Evolutionary conservation across 2,888 invertebrate species (phyloP).

Genomic region (Archips crataeganus): DNA sequence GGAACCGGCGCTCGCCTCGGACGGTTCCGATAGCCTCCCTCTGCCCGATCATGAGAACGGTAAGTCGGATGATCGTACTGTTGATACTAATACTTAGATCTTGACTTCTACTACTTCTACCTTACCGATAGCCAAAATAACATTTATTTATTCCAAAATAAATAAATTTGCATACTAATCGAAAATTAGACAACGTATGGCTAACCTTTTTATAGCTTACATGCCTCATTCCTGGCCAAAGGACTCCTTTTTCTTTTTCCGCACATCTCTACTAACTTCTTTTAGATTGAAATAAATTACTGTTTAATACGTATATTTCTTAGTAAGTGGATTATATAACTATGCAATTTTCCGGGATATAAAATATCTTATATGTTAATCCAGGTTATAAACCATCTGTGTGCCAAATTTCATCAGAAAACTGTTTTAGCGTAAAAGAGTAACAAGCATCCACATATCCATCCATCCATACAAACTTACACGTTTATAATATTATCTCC

Average conservation of each 20-base stretch:
- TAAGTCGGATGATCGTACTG: conserved; percentile 52
- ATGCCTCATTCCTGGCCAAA: background rate
- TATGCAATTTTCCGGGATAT: no score
- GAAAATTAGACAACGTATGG: background rate
- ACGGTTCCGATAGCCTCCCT: conserved; percentile 79
- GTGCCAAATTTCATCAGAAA: no score
- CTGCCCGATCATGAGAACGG: conserved; percentile 79
- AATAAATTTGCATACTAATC: background rate
- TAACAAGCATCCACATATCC: no score
- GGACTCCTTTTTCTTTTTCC: background rate
- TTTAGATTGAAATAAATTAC: no score
- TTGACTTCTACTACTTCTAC: background rate
- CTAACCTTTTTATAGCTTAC: background rate
- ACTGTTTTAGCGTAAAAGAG: no score
- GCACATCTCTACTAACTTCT: background rate
- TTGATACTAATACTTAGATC: conserved; percentile 22
- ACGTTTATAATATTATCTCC: background rate
- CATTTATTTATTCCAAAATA: no score
- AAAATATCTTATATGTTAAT: no score
- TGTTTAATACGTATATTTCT: no score
- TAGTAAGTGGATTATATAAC: no score
- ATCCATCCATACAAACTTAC: no score
- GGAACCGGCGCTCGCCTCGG: conserved; percentile 75
- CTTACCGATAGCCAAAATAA: background rate
- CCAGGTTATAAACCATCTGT: no score